A percentile compares a stretch with the other conserved stretches of the same genome.
phyloP scores from a whole-genome alignment of 1,140 invertebrate genomes.

The Ostrea denselamellosa region DNA sequence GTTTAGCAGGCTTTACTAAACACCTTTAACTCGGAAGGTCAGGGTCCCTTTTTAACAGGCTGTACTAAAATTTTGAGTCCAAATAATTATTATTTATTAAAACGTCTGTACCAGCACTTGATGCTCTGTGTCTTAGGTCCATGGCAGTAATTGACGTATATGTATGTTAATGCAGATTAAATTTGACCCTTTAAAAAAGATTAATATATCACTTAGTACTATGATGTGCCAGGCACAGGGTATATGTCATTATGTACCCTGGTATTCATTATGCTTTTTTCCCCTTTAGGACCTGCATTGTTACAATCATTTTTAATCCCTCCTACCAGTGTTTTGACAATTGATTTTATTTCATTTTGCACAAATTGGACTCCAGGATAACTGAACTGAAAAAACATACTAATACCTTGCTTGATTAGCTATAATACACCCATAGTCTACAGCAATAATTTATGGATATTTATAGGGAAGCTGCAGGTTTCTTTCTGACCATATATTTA shows the following conservation, averaged over 20 bases:
- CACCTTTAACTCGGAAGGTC: neutral
- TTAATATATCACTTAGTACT: neutral
- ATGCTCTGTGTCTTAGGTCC: neutral
- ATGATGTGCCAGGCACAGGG: neutral
- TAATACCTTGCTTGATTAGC: too few relatives aligned
- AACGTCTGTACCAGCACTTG: neutral
- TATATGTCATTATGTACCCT: neutral
- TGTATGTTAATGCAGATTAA: conserved; percentile 3
- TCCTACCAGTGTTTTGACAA: neutral
- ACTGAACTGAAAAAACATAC: too few relatives aligned
- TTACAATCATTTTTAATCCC: neutral
- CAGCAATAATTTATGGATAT: too few relatives aligned
- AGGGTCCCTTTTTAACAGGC: neutral
- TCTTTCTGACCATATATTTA: too few relatives aligned
- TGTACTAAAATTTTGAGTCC: neutral
- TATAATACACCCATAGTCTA: too few relatives aligned
- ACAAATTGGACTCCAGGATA: neutral
- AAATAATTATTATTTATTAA: too few relatives aligned
- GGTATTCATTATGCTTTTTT: neutral
- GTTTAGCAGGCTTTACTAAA: too few relatives aligned
- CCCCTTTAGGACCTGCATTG: neutral
- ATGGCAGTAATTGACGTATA: neutral
- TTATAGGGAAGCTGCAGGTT: too few relatives aligned
- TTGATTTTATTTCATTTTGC: neutral
- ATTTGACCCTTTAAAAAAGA: neutral